Evolutionary conservation across 1,140 invertebrate genomes (phyloP).

Genomic region (Atta colombica): DNA sequence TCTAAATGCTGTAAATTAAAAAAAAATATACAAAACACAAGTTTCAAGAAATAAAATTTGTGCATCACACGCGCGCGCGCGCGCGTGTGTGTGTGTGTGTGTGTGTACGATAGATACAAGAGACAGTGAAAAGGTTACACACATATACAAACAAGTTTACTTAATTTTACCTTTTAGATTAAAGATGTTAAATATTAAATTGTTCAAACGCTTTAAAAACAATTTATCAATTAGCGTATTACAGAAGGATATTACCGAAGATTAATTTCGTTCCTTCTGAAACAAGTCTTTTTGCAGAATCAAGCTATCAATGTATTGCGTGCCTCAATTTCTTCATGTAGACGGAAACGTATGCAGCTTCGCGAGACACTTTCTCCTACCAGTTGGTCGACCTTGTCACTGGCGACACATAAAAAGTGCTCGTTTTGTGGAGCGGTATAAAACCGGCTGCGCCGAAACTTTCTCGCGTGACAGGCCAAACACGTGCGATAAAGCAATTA

Average conservation of each 20-base stretch:
- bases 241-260: neutral
- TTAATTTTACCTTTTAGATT: neutral
- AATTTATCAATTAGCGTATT: neutral
- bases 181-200: neutral
- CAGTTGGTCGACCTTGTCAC: conserved; percentile 6
- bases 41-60: neutral
- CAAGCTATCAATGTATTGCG: neutral
- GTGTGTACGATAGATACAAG: neutral
- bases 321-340: neutral
- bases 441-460: conserved; percentile 11
- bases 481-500: neutral
- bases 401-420: neutral
- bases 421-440: neutral
- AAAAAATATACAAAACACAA: neutral
- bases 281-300: neutral
- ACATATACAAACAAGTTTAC: neutral
- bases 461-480: neutral
- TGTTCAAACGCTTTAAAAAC: neutral
- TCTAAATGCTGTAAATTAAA: neutral
- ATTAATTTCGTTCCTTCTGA: neutral
- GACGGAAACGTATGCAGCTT: neutral
- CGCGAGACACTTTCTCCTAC: conserved; percentile 9
- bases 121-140: neutral
- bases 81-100: too few relatives aligned
- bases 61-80: neutral